A percentile compares a stretch with the other conserved stretches of the same genome.
Conservation (phyloP, 2,797 vertebrate genomes). For the Muscicapa comitata region DNA sequence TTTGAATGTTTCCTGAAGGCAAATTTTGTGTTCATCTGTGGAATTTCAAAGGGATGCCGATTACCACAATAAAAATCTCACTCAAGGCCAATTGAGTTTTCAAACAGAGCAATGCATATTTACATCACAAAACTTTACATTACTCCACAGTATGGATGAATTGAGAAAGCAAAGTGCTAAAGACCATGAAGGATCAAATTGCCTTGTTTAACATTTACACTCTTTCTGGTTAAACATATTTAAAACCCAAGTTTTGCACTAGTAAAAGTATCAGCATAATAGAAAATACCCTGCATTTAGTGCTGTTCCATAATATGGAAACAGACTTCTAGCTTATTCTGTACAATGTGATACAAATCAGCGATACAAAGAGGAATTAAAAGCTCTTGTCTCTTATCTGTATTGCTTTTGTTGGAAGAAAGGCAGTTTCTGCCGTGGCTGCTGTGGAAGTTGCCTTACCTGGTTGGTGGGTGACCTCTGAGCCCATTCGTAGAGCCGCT, state of each 20-base stretch:
- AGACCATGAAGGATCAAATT: not conserved
- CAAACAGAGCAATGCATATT: not conserved
- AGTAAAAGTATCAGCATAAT: not conserved
- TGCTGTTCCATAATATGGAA: not conserved
- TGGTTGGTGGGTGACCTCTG: constrained; percentile 75
- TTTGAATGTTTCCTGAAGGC: constrained; percentile 12
- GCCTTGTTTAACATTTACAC: not conserved
- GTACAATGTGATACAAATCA: not conserved
- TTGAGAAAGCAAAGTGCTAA: not conserved
- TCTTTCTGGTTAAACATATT: not conserved
- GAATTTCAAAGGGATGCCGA: constrained; percentile 8
- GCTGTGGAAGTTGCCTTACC: constrained; percentile 46
- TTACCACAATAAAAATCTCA: constrained; percentile 4
- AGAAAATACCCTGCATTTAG: not conserved
- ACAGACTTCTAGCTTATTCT: not conserved
- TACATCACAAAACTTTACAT: not conserved
- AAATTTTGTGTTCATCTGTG: not conserved
- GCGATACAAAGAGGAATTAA: not conserved
- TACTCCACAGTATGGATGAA: not conserved
- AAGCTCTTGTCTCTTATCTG: not conserved
- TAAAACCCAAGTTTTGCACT: not conserved
- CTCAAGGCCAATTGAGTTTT: constrained; percentile 26
- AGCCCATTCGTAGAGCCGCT: constrained; percentile 78
- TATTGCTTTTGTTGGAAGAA: not conserved
- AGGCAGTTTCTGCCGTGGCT: not conserved